Evolutionary conservation across 2,888 invertebrate genomes (phyloP).

Genomic region (Drosophila niveifrons): DNA sequence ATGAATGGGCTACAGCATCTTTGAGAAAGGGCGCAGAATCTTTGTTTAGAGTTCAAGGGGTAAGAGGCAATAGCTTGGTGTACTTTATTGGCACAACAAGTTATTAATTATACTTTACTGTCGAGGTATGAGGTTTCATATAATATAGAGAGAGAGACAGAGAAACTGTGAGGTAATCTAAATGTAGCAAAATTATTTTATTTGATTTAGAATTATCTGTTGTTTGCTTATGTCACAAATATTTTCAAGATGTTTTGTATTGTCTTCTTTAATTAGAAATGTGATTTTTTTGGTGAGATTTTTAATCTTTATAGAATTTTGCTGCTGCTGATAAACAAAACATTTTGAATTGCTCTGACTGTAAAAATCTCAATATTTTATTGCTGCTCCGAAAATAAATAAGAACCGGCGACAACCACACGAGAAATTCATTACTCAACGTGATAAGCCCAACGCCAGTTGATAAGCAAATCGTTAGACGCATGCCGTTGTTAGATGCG

Average conservation of each 20-base stretch:
- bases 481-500: slow-evolving; percentile 35
- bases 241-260: slow-evolving; percentile 14
- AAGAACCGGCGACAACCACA: slow-evolving; percentile 46
- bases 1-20: slow-evolving; percentile 62
- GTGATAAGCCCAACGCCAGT: slow-evolving; percentile 62
- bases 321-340: slow-evolving; percentile 60
- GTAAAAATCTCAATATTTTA: slow-evolving; percentile 63
- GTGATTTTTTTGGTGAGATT: slow-evolving; percentile 18
- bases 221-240: slow-evolving; percentile 62
- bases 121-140: slow-evolving; percentile 1
- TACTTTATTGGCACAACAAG: slow-evolving; percentile 74
- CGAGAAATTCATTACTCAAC: slow-evolving; percentile 59
- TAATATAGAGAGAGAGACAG: background rate
- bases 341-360: slow-evolving; percentile 37
- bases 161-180: slow-evolving; percentile 19
- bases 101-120: slow-evolving; percentile 64
- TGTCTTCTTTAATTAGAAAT: slow-evolving; percentile 25
- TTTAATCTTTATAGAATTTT: slow-evolving; percentile 55
- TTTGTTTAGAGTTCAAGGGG: slow-evolving; percentile 49
- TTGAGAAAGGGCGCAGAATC: slow-evolving; percentile 24
- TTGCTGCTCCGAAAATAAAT: slow-evolving; percentile 48
- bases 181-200: slow-evolving; percentile 60
- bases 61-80: slow-evolving; percentile 30
- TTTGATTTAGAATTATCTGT: slow-evolving; percentile 47
- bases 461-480: slow-evolving; percentile 52